Percentiles rank a stretch among this genome's conserved stretches.
Evolutionary conservation across 2,797 vertebrate genomes (phyloP).

Genomic region (Cuculus canorus): DNA sequence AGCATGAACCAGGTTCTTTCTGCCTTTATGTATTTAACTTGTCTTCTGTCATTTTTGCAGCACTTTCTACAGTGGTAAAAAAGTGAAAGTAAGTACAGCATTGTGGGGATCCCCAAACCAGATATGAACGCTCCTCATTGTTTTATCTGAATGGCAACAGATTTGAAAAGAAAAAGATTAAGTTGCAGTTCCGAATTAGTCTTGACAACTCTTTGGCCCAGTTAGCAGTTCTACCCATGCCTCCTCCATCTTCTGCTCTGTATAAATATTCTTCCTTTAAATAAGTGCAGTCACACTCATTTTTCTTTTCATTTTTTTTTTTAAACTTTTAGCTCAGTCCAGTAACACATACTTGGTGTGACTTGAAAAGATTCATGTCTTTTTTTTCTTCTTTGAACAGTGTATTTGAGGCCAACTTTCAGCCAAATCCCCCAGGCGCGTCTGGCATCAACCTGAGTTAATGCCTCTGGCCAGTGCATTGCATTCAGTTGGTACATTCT

Average conservation of each 20-base stretch:
- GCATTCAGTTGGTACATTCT: not conserved
- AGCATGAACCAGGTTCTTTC: not conserved
- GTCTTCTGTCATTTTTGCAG: not conserved
- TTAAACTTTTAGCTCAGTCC: not conserved
- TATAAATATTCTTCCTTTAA: not conserved
- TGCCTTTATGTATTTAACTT: not conserved
- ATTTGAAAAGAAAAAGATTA: not conserved
- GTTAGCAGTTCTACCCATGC: not conserved
- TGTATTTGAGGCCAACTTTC: not conserved
- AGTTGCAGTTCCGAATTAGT: not conserved
- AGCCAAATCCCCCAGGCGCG: not conserved
- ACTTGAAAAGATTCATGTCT: not conserved
- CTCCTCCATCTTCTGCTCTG: not conserved
- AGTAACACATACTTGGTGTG: rapidly evolving
- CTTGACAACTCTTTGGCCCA: not conserved
- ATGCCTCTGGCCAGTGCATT: not conserved
- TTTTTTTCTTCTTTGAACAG: not conserved
- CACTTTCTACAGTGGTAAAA: not conserved
- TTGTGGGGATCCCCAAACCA: not conserved
- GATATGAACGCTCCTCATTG: rapidly evolving
- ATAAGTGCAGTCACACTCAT: not conserved
- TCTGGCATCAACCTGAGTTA: not conserved
- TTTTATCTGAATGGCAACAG: not conserved
- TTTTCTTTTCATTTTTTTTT: too few relatives aligned
- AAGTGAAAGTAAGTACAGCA: not conserved